These are phyloP conservation scores for Morpho achilles DNA, from an alignment of 2,888 invertebrate species.

Conservation along the genomic window DNA sequence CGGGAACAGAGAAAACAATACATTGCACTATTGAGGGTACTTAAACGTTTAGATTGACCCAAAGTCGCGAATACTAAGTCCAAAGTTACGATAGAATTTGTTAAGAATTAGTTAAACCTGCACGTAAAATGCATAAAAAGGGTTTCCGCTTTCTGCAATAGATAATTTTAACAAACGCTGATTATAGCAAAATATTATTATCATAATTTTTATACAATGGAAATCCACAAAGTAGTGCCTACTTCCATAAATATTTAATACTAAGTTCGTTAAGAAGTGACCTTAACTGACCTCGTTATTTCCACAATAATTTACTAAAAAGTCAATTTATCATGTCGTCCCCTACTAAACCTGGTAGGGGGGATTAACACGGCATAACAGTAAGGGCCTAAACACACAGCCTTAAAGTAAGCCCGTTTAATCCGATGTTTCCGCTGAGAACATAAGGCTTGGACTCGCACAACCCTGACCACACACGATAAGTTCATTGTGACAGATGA, in stretches of 20 bases:
- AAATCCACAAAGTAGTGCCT: neutral
- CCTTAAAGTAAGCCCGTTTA: conserved; percentile 22
- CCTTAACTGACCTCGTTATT: no score
- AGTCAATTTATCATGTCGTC: conserved; percentile 8
- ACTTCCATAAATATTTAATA: no score
- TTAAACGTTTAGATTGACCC: no score
- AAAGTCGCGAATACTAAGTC: no score
- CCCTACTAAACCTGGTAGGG: conserved; percentile 5
- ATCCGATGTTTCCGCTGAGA: conserved; percentile 27
- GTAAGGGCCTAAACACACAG: conserved; percentile 53
- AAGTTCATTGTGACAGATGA: neutral
- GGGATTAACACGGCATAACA: conserved; percentile 30
- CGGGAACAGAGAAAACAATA: no score
- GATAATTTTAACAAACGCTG: neutral
- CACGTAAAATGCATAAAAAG: no score
- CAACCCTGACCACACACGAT: conserved; percentile 21
- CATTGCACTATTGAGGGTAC: no score
- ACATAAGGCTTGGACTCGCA: conserved; percentile 12
- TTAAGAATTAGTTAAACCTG: no score
- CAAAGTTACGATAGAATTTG: no score
- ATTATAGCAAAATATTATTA: neutral
- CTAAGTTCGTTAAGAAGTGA: no score
- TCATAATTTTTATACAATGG: neutral
- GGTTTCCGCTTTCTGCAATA: neutral
- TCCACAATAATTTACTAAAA: conserved; percentile 2